These are phyloP conservation scores for Onychorhynchus coronatus DNA, from an alignment of 2,113 vertebrate genomes.

Conservation along the genomic window DNA sequence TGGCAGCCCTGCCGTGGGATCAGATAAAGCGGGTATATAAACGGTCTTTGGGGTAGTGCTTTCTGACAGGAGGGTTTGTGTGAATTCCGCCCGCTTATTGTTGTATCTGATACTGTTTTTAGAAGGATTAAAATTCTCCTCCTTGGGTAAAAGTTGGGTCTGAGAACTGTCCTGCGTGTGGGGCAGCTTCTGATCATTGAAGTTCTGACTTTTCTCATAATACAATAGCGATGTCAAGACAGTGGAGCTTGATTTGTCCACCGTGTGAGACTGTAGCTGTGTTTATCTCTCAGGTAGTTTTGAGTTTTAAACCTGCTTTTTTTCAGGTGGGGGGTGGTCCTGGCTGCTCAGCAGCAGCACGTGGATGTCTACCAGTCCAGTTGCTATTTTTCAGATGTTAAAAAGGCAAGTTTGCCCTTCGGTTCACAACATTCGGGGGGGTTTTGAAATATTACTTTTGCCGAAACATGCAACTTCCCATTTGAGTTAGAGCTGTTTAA, in stretches of 20 bases:
- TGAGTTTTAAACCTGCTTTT: neutral
- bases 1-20: neutral
- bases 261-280: neutral
- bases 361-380: neutral
- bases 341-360: neutral
- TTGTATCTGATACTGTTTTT: neutral
- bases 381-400: neutral
- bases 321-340: accelerated
- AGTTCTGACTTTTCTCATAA: neutral
- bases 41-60: neutral
- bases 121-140: neutral
- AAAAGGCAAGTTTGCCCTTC: neutral
- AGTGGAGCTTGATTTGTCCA: neutral
- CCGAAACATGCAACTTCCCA: neutral
- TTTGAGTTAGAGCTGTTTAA: neutral
- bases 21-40: neutral
- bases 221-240: neutral
- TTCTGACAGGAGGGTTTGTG: neutral
- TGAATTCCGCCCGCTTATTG: neutral
- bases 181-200: neutral
- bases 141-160: neutral
- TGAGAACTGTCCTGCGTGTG: neutral
- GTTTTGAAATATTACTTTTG: neutral
- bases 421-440: accelerated
- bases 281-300: neutral